Percentiles rank a stretch among this genome's conserved stretches.
Evolutionary conservation across 2,888 invertebrate species (phyloP).

Genomic region (Tubulanus polymorphus): DNA sequence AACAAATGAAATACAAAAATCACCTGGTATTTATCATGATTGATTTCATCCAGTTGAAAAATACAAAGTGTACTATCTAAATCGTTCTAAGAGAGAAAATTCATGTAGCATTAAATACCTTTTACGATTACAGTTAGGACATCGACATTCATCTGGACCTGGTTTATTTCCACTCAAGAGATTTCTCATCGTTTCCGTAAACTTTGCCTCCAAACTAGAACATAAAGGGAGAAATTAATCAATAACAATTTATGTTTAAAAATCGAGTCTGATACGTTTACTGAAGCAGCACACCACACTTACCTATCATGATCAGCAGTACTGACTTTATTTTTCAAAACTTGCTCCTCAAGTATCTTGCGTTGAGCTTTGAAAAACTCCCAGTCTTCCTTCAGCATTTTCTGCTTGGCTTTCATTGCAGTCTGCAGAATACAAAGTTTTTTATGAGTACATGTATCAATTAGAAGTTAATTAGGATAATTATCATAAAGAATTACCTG

Average conservation of each 20-base stretch:
- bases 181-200: conserved; percentile 49
- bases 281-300: too few relatives aligned
- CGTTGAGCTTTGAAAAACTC: conserved; percentile 56
- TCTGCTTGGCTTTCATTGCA: conserved; percentile 54
- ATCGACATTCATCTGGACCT: conserved; percentile 37
- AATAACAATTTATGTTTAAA: too few relatives aligned
- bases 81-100: too few relatives aligned
- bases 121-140: conserved; percentile 49
- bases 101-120: conserved; percentile 36
- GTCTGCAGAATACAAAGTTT: conserved; percentile 42
- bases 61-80: too few relatives aligned
- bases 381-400: conserved; percentile 56
- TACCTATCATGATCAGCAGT: too few relatives aligned
- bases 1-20: too few relatives aligned
- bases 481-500: conserved; percentile 47
- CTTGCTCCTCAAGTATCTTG: conserved; percentile 48
- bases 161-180: conserved; percentile 46
- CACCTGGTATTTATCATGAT: too few relatives aligned
- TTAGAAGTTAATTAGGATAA: too few relatives aligned
- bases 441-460: too few relatives aligned
- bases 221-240: too few relatives aligned
- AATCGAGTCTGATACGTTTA: too few relatives aligned
- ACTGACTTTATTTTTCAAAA: conserved; percentile 35
- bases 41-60: too few relatives aligned
- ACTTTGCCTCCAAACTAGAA: conserved; percentile 41